Evolutionary conservation across 2,113 vertebrate genomes (phyloP).

Genomic region (Pristiophorus japonicus): DNA sequence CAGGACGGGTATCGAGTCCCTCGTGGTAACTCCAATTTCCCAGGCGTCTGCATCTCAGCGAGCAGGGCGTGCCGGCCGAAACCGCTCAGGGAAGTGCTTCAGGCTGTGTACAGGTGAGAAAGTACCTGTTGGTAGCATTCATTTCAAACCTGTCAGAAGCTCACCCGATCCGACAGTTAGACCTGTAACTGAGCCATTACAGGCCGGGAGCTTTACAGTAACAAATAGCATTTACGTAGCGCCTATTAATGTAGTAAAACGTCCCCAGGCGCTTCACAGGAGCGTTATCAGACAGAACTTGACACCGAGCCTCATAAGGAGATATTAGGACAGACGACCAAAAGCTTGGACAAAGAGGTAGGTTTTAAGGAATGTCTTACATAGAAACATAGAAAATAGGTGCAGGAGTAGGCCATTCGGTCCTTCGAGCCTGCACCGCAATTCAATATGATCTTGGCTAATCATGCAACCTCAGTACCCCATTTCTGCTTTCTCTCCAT

Average conservation of each 20-base stretch:
- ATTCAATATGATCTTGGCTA: too few relatives aligned
- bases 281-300: neutral
- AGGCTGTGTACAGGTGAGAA: conserved; percentile 82
- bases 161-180: neutral
- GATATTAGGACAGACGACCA: neutral
- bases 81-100: conserved; percentile 85
- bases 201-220: neutral
- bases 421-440: too few relatives aligned
- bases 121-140: neutral
- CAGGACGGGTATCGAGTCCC: conserved; percentile 78
- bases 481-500: too few relatives aligned
- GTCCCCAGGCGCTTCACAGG: neutral
- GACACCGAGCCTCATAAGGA: neutral
- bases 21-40: conserved; percentile 88
- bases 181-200: too few relatives aligned
- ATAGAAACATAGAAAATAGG: too few relatives aligned
- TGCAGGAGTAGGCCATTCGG: too few relatives aligned
- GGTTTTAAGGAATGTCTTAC: too few relatives aligned
- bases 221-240: neutral
- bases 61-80: conserved; percentile 82
- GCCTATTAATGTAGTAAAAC: neutral
- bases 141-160: neutral
- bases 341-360: too few relatives aligned
- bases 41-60: conserved; percentile 92
- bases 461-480: too few relatives aligned